phyloP scores from a whole-genome alignment of 2,888 invertebrate genomes.

The Acanthacorydalis orientalis region DNA sequence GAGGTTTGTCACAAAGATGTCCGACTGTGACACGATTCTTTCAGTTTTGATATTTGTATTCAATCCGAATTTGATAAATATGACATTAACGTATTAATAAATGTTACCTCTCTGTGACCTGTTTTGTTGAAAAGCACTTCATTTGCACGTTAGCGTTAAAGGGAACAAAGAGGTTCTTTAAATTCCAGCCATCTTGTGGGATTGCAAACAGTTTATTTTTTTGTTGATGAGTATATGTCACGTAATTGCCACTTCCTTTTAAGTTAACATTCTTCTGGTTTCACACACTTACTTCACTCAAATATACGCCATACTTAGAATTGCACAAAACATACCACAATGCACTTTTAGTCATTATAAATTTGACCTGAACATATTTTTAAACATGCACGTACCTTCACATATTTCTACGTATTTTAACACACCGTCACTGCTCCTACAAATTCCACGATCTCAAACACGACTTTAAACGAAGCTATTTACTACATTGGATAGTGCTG shows the following conservation, averaged over 20 bases:
- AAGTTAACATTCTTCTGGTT: not conserved
- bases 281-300: not conserved
- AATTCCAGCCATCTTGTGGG: constrained; percentile 52
- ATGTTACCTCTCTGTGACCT: constrained; percentile 44
- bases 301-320: not conserved
- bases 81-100: constrained; percentile 5
- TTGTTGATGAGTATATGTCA: not conserved
- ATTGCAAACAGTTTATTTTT: not conserved
- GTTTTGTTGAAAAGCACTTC: constrained; percentile 42
- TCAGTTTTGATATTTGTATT: not conserved
- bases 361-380: too few species aligned
- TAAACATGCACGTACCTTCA: too few species aligned
- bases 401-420: too few species aligned
- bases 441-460: too few species aligned
- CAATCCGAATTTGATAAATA: not conserved
- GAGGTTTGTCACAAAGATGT: not conserved
- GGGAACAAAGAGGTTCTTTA: constrained; percentile 50
- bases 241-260: not conserved
- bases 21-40: not conserved
- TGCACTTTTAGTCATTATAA: too few species aligned
- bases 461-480: too few species aligned
- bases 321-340: too few species aligned
- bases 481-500: too few species aligned
- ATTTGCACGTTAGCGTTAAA: constrained; percentile 52
- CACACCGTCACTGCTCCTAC: too few species aligned